Conservation (phyloP, 2,797 vertebrate genomes). For the Kryptolebias ocellatus region DNA sequence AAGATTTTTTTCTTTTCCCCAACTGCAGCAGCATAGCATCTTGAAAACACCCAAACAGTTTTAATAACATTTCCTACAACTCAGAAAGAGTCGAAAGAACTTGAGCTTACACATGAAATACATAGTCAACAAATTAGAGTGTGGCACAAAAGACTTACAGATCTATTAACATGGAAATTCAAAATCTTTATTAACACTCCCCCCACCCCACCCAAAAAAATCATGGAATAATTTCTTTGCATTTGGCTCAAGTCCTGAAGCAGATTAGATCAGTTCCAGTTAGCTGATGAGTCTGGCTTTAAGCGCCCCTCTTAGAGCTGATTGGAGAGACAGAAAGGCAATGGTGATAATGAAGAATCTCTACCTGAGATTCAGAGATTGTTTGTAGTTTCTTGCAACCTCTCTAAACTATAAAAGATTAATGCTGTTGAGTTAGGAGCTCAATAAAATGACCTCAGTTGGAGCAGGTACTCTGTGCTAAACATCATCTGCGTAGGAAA, state of each 20-base stretch:
- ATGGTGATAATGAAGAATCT: conserved; percentile 39
- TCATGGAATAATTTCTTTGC: conserved; percentile 52
- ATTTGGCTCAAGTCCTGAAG: conserved; percentile 65
- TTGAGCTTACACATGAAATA: conserved; percentile 45
- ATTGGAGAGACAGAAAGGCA: conserved; percentile 38
- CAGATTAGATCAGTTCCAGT: conserved; percentile 62
- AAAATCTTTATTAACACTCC: conserved; percentile 28
- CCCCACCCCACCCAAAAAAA: conserved; percentile 2
- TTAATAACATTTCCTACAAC: conserved; percentile 60
- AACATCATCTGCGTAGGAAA: neutral
- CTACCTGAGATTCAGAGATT: conserved; percentile 29
- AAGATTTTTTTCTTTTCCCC: conserved; percentile 14
- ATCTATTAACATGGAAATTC: too few species aligned
- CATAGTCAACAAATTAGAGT: conserved; percentile 13
- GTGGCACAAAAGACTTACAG: neutral
- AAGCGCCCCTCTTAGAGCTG: conserved; percentile 42
- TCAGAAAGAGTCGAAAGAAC: conserved; percentile 15
- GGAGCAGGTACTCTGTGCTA: conserved; percentile 25
- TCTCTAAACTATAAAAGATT: conserved; percentile 15
- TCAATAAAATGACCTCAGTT: conserved; percentile 18
- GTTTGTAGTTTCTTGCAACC: conserved; percentile 47
- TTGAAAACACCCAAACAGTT: conserved; percentile 37
- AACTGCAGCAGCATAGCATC: conserved; percentile 11
- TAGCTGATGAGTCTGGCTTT: conserved; percentile 50
- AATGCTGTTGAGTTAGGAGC: conserved; percentile 41